Conservation (phyloP, 92 coral and sea anemone genomes). For the Siderastrea siderea region DNA sequence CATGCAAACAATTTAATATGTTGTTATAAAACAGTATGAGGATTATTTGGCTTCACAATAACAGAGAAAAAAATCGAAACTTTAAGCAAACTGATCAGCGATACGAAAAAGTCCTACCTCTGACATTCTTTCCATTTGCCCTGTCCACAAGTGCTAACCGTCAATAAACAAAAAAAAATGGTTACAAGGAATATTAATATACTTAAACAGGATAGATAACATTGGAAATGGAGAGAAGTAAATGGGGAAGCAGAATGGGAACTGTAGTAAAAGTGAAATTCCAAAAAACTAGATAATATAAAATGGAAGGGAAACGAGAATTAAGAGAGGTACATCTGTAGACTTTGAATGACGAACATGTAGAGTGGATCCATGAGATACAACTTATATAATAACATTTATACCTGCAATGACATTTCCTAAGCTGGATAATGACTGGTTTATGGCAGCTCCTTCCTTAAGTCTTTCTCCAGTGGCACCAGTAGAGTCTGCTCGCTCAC, state of each 20-base stretch:
- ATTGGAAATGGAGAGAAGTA: background rate
- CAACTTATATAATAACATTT: background rate
- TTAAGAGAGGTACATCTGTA: no score
- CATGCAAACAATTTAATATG: background rate
- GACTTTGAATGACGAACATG: background rate
- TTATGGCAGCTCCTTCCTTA: conserved; percentile 98
- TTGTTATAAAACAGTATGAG: no score
- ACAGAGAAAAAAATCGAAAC: background rate
- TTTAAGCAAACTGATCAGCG: background rate
- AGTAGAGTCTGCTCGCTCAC: conserved; percentile 98
- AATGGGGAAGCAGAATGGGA: background rate
- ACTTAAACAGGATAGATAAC: background rate
- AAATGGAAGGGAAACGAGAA: background rate
- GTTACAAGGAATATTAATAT: background rate
- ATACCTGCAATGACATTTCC: conserved; percentile 97
- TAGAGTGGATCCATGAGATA: background rate
- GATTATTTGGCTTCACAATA: background rate
- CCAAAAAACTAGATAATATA: no score
- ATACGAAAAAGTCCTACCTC: conserved; percentile 71
- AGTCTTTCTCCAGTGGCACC: conserved; percentile 98
- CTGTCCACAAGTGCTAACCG: conserved; percentile 92
- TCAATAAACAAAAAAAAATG: background rate
- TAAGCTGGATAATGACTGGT: conserved; percentile 94
- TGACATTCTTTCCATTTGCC: conserved; percentile 87
- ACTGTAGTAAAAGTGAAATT: no score